These are phyloP conservation scores for Pionites leucogaster DNA, from an alignment of 2,113 vertebrate genomes.

Conservation along the genomic window DNA sequence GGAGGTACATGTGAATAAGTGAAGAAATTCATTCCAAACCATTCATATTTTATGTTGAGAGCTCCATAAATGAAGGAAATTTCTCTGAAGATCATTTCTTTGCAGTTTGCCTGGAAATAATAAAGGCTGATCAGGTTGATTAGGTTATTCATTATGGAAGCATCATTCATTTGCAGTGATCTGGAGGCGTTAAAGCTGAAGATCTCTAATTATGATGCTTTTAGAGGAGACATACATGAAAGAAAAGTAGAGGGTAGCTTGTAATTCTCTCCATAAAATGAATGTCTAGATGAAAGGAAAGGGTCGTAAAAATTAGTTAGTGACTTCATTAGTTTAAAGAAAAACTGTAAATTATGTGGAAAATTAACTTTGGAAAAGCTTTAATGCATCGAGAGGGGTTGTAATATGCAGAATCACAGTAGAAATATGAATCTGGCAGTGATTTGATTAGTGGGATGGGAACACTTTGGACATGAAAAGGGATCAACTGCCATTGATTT, in stretches of 20 bases:
- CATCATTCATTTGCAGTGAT: neutral
- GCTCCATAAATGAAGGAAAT: neutral
- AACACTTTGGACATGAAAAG: neutral
- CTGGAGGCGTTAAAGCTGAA: neutral
- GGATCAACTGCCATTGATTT: neutral
- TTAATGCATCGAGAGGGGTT: neutral
- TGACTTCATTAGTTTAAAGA: neutral
- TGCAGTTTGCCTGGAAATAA: neutral
- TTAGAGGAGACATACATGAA: neutral
- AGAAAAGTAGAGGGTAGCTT: neutral
- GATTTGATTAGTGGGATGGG: neutral
- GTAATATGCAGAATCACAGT: neutral
- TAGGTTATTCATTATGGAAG: neutral
- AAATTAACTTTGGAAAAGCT: neutral
- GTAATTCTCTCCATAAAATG: neutral
- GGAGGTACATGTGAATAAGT: neutral
- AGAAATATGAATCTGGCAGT: neutral
- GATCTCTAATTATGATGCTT: slow-evolving; percentile 6
- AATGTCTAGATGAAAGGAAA: neutral
- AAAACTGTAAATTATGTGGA: neutral
- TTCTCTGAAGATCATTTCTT: neutral
- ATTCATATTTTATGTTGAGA: neutral
- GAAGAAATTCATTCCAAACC: neutral
- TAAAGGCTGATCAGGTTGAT: neutral
- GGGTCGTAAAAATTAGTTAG: neutral